A percentile compares a stretch with the other conserved stretches of the same genome.
Conservation (phyloP, 2,113 vertebrate genomes). For the Neolamprologus sp. region DNA sequence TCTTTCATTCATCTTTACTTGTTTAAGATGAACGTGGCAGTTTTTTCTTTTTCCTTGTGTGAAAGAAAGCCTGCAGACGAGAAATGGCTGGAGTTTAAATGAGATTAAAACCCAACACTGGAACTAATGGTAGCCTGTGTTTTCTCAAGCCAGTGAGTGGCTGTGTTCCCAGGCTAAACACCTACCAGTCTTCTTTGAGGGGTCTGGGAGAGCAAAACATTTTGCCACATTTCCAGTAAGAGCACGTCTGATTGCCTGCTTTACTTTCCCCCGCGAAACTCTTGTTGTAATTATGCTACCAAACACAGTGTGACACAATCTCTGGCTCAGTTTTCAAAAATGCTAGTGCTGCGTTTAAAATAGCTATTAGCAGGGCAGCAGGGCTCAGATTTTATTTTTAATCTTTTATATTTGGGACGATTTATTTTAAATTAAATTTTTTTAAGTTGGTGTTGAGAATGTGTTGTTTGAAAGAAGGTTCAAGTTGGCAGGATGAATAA, state of each 20-base stretch:
- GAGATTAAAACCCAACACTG: neutral
- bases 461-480: neutral
- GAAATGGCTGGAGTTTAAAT: neutral
- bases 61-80: neutral
- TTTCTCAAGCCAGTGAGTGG: neutral
- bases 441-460: neutral
- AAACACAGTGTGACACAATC: neutral
- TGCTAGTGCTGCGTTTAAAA: neutral
- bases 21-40: neutral
- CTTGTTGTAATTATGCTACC: neutral
- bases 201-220: neutral
- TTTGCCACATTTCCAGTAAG: slow-evolving; percentile 8
- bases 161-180: slow-evolving; percentile 15
- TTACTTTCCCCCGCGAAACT: neutral
- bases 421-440: neutral
- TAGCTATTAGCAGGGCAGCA: neutral
- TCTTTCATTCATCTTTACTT: neutral
- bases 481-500: neutral
- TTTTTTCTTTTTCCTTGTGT: neutral
- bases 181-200: neutral
- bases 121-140: neutral
- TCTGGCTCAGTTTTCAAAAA: neutral
- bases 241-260: neutral
- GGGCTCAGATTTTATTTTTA: neutral
- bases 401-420: neutral